Conservation (phyloP, 2,888 invertebrate genomes). For the Nowickia ferox region DNA sequence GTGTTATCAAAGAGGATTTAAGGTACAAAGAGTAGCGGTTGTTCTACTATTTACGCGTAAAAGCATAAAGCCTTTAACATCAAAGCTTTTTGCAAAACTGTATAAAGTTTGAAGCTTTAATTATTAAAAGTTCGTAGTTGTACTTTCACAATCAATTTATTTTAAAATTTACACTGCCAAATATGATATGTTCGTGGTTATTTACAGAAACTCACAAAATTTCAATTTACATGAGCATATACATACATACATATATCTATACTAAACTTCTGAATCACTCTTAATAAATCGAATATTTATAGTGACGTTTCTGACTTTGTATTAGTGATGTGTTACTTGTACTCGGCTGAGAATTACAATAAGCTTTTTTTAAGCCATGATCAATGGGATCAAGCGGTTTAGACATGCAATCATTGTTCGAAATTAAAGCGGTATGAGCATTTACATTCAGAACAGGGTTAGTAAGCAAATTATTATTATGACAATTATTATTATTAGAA, state of each 20-base stretch:
- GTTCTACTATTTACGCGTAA: no score
- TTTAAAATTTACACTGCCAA: no score
- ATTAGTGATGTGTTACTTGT: constrained; percentile 49
- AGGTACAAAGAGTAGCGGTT: no score
- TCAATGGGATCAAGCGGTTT: constrained; percentile 67
- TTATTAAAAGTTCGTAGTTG: no score
- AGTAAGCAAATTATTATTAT: constrained; percentile 74
- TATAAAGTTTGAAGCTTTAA: no score
- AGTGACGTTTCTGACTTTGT: constrained; percentile 77
- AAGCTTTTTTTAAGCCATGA: constrained; percentile 50
- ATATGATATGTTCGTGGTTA: no score
- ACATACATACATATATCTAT: not conserved
- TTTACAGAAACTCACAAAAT: not conserved
- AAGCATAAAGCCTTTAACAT: no score
- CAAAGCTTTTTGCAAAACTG: no score
- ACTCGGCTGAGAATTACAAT: constrained; percentile 61
- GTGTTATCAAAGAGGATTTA: no score
- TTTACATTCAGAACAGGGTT: constrained; percentile 70
- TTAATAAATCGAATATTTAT: constrained; percentile 80
- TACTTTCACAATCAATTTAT: no score
- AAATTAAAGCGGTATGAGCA: constrained; percentile 78
- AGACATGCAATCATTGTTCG: constrained; percentile 74
- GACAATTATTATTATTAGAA: constrained; percentile 58
- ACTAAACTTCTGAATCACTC: not conserved
- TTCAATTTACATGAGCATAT: not conserved